A percentile compares a stretch with the other conserved stretches of the same genome.
phyloP scores from a whole-genome alignment of 2,888 invertebrate species.

The Pomacea canaliculata region DNA sequence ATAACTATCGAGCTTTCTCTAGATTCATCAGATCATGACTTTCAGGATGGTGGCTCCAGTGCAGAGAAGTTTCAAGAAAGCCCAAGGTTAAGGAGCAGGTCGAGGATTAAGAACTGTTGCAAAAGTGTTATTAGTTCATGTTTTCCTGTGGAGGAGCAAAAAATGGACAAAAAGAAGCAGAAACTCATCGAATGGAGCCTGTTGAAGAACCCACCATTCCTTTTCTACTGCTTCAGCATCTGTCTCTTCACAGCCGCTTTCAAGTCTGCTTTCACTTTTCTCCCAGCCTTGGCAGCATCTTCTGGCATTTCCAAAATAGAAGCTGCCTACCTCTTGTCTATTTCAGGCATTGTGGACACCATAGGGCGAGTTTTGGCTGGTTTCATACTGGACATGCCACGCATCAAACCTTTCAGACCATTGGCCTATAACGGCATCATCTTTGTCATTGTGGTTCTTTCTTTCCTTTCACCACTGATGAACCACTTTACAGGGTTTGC shows the following conservation, averaged over 20 bases:
- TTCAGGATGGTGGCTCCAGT: too few species aligned
- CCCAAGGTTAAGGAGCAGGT: not conserved
- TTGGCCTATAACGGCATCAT: slow-evolving; percentile 50
- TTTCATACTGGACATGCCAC: slow-evolving; percentile 44
- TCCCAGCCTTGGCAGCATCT: slow-evolving; percentile 53
- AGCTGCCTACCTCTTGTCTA: slow-evolving; percentile 48
- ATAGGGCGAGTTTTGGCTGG: slow-evolving; percentile 47
- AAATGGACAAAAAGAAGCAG: slow-evolving; percentile 4
- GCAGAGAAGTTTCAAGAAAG: too few species aligned
- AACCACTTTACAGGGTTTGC: slow-evolving; percentile 35
- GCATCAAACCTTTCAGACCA: slow-evolving; percentile 44
- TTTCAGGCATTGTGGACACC: slow-evolving; percentile 52
- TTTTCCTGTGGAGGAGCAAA: slow-evolving; percentile 25
- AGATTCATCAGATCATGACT: too few species aligned
- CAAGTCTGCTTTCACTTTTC: slow-evolving; percentile 49
- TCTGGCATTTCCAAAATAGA: slow-evolving; percentile 41
- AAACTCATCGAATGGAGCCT: slow-evolving; percentile 34
- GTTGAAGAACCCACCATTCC: slow-evolving; percentile 33
- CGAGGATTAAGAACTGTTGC: not conserved
- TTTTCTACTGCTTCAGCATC: slow-evolving; percentile 38
- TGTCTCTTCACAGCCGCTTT: slow-evolving; percentile 34
- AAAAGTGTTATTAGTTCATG: slow-evolving; percentile 11
- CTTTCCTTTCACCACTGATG: slow-evolving; percentile 46
- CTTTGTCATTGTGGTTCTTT: slow-evolving; percentile 44
- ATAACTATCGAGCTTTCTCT: too few species aligned